Conservation (phyloP, 2,888 invertebrate species). For the Amitus sp. region DNA sequence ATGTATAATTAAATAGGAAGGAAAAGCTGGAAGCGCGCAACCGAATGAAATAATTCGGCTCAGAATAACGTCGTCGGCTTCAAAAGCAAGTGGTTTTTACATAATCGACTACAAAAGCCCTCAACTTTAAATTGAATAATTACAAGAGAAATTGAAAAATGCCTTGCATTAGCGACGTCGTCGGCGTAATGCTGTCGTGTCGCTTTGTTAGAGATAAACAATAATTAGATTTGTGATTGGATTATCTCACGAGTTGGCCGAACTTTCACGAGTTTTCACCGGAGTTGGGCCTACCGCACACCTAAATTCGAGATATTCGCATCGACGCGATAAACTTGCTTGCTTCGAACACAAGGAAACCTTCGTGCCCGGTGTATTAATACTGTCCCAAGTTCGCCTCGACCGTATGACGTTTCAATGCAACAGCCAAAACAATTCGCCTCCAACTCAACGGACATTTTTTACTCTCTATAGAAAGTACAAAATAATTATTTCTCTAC, state of each 20-base stretch:
- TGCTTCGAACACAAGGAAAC: constrained; percentile 15
- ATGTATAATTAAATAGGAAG: too few species aligned
- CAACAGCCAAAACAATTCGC: constrained; percentile 4
- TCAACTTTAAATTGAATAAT: constrained; percentile 5
- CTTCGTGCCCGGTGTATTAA: constrained; percentile 31
- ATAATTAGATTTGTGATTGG: constrained; percentile 46
- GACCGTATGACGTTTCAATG: constrained; percentile 15
- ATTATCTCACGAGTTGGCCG: constrained; percentile 42
- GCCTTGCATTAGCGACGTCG: constrained; percentile 19
- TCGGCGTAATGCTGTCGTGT: constrained; percentile 31
- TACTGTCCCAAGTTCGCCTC: constrained; percentile 29
- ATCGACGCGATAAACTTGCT: constrained; percentile 34
- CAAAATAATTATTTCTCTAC: too few species aligned
- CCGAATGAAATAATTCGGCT: too few species aligned
- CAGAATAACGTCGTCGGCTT: too few species aligned
- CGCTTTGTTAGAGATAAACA: constrained; percentile 41
- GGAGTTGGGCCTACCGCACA: constrained; percentile 40
- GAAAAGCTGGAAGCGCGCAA: too few species aligned
- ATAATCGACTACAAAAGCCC: constrained; percentile 2
- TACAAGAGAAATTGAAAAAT: constrained; percentile 14
- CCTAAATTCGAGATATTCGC: constrained; percentile 39
- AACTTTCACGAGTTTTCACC: constrained; percentile 42
- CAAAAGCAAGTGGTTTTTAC: too few species aligned
- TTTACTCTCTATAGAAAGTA: not conserved
- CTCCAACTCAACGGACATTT: not conserved